These are phyloP conservation scores for Diceros bicornis DNA, from an alignment of 2,797 vertebrate genomes.

Conservation along the genomic window DNA sequence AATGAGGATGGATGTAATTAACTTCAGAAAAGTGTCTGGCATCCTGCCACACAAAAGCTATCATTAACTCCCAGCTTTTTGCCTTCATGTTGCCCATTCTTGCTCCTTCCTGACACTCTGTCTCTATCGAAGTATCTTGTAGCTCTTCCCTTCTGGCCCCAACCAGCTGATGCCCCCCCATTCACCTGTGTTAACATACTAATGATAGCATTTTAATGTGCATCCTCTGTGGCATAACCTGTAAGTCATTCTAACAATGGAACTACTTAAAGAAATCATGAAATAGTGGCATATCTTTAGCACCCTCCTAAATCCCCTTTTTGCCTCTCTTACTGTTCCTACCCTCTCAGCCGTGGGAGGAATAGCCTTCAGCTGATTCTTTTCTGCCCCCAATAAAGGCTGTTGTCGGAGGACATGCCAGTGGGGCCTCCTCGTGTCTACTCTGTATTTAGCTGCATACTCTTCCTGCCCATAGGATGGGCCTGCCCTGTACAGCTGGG, in stretches of 20 bases:
- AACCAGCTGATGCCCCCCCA: not conserved
- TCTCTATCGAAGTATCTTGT: not conserved
- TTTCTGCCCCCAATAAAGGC: not conserved
- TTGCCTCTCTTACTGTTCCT: conserved; percentile 17
- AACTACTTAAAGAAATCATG: conserved; percentile 16
- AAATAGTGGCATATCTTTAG: not conserved
- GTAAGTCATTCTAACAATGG: not conserved
- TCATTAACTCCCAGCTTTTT: conserved; percentile 26
- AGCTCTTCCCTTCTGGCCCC: conserved; percentile 11
- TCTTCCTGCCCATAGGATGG: not conserved
- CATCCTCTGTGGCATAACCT: not conserved
- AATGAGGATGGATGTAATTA: not conserved
- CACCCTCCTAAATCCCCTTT: not conserved
- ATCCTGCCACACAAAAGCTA: not conserved
- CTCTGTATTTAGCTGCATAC: conserved; percentile 23
- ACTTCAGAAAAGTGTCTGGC: not conserved
- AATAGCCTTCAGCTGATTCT: not conserved
- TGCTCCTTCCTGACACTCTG: not conserved
- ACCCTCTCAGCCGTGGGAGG: not conserved
- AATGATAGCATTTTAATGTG: not conserved
- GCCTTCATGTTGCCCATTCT: not conserved
- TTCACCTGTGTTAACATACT: conserved; percentile 1
- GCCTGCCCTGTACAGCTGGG: not conserved
- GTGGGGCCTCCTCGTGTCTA: not conserved
- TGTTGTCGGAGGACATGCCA: not conserved